Percentiles rank a stretch among this genome's conserved stretches.
Conservation (phyloP, 2,113 vertebrate genomes). For the Tachysurus fulvidraco region DNA sequence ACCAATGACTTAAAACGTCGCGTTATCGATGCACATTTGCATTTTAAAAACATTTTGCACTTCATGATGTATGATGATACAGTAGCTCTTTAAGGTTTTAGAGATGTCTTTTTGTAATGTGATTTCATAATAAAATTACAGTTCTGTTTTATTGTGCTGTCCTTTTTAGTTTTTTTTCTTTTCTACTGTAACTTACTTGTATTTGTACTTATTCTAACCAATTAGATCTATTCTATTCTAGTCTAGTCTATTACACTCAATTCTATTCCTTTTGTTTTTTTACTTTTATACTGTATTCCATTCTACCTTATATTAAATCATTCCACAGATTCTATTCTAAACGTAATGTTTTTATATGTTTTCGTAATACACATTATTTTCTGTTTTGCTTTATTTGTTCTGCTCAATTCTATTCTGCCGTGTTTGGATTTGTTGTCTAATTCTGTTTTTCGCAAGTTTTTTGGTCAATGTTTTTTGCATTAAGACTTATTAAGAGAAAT, state of each 20-base stretch:
- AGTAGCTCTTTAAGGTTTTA: slow-evolving; percentile 67
- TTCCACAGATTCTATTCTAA: neutral
- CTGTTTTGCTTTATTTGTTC: neutral
- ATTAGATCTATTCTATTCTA: neutral
- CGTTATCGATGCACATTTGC: slow-evolving; percentile 91
- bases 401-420: too few species aligned
- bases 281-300: too few species aligned
- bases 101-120: neutral
- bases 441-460: too few species aligned
- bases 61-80: slow-evolving; percentile 98
- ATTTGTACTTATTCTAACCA: neutral
- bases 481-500: neutral
- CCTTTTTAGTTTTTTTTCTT: neutral
- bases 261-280: neutral
- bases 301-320: too few species aligned
- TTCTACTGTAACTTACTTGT: neutral
- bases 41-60: slow-evolving; percentile 83
- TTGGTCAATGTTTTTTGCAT: neutral
- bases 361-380: neutral
- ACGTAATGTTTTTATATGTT: neutral
- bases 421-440: neutral
- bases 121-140: neutral
- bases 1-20: slow-evolving; percentile 97
- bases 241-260: too few species aligned
- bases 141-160: neutral